Evolutionary conservation across 2,797 vertebrate species (phyloP), one percentile per base, ranked within the genome.

Genomic region (Gadopsis bispinosus): DNA sequence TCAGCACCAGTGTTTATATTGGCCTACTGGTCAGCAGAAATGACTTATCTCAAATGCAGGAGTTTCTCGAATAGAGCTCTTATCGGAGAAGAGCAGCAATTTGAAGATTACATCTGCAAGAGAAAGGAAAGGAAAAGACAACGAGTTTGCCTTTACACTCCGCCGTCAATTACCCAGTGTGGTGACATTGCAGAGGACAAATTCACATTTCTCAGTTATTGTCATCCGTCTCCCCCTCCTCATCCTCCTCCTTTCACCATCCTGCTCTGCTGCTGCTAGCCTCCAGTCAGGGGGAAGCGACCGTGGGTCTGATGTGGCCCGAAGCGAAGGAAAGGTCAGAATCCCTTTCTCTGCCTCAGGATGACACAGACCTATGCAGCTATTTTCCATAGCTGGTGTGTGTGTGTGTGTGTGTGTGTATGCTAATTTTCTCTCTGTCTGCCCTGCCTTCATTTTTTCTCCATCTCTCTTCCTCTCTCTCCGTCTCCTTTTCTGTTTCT

Each of bases 121-220:
- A 79, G 79, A 61, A 83, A 82, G 55, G 51, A 71, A 54, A 75
- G 73, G 50, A 58, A 73, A 68, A 51, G 73, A 83, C 51, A 20
- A 62, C 17, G 71, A 69, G 74, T 79, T 83, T 75, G 72, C 50
- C 54, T 80, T 75, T 65, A 54, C 73, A 50, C 58, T 55, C 56
- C 35, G 43, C 74, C 39, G 73, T 85, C 86, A 90, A 77, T 89
- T 85, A 83, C 78, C 78, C 82, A 62, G 54, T 22, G 79, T 80
- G 79, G 84, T 93, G 94, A 95, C 95, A 93, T 94, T 94, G 93
- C 69, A 75, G 90, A 94, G 93, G 93, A 94, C 91, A 90, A 91
- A 92, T 83, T 91, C 83, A 56, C 59, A 89, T 90, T 87, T 85
- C 81, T 83, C 73, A 20, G 79, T 87, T 83, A 81, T 85, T 86